A percentile compares a stretch with the other conserved stretches of the same genome.
Evolutionary conservation across 2,113 vertebrate genomes (phyloP).

Genomic region (Oncorhynchus nerka): DNA sequence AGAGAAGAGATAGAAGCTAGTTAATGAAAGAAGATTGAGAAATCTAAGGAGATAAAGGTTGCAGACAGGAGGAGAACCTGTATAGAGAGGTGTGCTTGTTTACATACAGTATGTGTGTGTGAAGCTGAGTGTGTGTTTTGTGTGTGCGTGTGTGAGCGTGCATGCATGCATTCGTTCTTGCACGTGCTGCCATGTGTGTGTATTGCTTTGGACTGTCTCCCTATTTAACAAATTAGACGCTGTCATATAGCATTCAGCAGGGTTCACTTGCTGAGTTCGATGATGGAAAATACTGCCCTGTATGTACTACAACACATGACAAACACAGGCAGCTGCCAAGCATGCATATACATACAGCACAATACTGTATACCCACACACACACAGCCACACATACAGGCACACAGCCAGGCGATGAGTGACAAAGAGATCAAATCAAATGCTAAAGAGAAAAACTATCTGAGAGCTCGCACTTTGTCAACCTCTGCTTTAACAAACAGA

Average conservation of each 20-base stretch:
- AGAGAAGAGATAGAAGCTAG: slow-evolving; percentile 70
- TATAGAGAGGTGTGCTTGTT: slow-evolving; percentile 7
- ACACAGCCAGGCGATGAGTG: not conserved
- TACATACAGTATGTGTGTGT: slow-evolving; percentile 9
- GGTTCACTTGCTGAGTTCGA: too few relatives aligned
- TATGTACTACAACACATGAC: too few relatives aligned
- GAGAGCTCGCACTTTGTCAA: slow-evolving; percentile 6
- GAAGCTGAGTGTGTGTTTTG: slow-evolving; percentile 11
- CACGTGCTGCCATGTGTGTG: not conserved
- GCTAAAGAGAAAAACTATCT: slow-evolving; percentile 4
- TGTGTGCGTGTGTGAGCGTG: not conserved
- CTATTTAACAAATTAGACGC: too few relatives aligned
- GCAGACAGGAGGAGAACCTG: slow-evolving; percentile 52
- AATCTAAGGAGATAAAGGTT: slow-evolving; percentile 59
- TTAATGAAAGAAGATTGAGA: slow-evolving; percentile 73
- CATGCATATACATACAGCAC: too few relatives aligned
- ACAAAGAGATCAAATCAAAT: slow-evolving; percentile 1
- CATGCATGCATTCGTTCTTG: not conserved
- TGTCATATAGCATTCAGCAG: too few relatives aligned
- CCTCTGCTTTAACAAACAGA: slow-evolving; percentile 11
- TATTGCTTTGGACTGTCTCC: not conserved
- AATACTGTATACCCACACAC: too few relatives aligned
- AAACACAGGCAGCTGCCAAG: too few relatives aligned
- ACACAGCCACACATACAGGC: too few relatives aligned
- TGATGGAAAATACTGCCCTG: too few relatives aligned